These are phyloP conservation scores for Sinhomidia bicolor DNA, from an alignment of 2,888 invertebrate genomes.

Conservation along the genomic window DNA sequence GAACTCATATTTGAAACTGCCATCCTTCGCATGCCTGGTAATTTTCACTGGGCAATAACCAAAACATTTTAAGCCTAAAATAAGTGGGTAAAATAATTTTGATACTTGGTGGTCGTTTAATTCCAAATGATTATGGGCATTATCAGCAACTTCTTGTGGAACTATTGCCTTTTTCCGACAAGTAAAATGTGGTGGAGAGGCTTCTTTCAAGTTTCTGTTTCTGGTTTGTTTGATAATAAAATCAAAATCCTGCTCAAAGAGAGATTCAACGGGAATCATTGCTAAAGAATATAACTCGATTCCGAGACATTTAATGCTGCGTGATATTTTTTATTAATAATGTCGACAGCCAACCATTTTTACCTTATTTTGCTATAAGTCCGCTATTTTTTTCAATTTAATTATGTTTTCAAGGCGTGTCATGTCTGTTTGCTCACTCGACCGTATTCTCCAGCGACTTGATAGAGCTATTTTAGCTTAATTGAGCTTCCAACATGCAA, in stretches of 20 bases:
- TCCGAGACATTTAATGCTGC: too few relatives aligned
- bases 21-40: neutral
- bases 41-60: constrained; percentile 24
- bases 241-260: constrained; percentile 38
- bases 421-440: too few relatives aligned
- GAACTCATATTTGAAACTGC: neutral
- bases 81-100: constrained; percentile 22
- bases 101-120: neutral
- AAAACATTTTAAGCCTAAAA: neutral
- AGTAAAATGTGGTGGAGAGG: neutral
- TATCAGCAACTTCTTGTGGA: too few relatives aligned
- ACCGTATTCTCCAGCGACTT: too few relatives aligned
- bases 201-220: neutral
- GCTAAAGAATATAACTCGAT: too few relatives aligned
- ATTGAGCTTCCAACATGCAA: too few relatives aligned
- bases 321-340: too few relatives aligned
- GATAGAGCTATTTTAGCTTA: too few relatives aligned
- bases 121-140: neutral
- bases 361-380: too few relatives aligned
- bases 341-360: too few relatives aligned
- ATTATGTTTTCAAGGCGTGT: too few relatives aligned
- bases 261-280: constrained; percentile 36
- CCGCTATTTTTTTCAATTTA: too few relatives aligned
- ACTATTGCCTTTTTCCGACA: neutral
- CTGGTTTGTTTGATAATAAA: neutral